Evolutionary conservation across 2,113 vertebrate species (phyloP).

Genomic region (Myiozetetes cayanensis): DNA sequence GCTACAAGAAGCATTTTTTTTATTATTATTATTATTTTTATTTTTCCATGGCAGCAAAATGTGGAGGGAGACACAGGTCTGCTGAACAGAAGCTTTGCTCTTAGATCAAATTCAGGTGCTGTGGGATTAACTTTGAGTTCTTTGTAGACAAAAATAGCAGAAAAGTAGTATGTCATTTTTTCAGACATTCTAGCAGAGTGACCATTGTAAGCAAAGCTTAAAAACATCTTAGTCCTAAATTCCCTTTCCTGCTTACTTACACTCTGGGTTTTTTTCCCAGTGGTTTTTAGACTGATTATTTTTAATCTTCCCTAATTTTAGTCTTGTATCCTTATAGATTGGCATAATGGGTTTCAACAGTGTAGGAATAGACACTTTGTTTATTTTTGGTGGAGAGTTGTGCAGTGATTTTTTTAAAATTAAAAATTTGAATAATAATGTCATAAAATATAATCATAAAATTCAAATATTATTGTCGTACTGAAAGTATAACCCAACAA

Average conservation of each 20-base stretch:
- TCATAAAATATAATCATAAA: neutral
- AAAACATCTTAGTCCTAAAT: neutral
- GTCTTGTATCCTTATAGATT: neutral
- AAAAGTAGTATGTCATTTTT: neutral
- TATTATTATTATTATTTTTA: neutral
- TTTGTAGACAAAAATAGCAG: slow-evolving; percentile 54
- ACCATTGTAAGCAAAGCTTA: neutral
- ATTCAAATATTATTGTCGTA: neutral
- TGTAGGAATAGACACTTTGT: neutral
- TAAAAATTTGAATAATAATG: neutral
- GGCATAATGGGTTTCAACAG: neutral
- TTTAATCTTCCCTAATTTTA: neutral
- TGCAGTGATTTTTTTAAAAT: neutral
- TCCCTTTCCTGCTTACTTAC: neutral
- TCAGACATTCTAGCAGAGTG: neutral
- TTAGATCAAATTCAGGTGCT: slow-evolving; percentile 52
- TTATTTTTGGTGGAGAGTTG: neutral
- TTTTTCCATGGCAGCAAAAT: slow-evolving; percentile 27
- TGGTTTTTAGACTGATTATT: neutral
- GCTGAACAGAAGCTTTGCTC: slow-evolving; percentile 3
- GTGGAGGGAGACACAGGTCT: neutral
- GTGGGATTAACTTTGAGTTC: slow-evolving; percentile 14
- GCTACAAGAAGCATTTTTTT: neutral
- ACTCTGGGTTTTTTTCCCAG: accelerated
- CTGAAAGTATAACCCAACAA: neutral